Evolutionary conservation across 2,113 vertebrate genomes (phyloP).

Genomic region (Garra rufa): DNA sequence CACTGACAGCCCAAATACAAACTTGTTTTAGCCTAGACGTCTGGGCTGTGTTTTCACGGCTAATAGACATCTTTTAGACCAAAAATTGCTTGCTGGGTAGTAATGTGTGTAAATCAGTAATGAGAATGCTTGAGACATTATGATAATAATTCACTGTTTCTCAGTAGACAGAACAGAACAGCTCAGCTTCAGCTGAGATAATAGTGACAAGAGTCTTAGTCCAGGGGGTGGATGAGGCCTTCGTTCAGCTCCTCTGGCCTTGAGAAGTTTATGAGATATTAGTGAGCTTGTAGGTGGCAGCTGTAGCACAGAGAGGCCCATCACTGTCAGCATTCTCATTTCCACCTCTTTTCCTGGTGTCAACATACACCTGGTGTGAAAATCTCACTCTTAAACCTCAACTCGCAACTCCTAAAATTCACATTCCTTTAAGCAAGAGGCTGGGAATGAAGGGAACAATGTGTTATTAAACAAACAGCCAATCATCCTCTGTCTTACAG

Average conservation of each 20-base stretch:
- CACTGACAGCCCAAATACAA: no score
- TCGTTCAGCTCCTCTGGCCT: background rate
- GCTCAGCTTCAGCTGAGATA: background rate
- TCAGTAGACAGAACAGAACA: background rate
- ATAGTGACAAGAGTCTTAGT: background rate
- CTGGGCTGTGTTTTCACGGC: no score
- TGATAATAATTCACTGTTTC: background rate
- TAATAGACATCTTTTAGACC: no score
- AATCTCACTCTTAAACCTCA: background rate
- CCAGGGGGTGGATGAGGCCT: background rate
- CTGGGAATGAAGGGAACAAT: slow-evolving; percentile 29
- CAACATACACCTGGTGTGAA: slow-evolving; percentile 1
- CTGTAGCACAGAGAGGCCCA: background rate
- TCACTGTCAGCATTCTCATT: background rate
- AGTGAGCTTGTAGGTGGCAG: background rate
- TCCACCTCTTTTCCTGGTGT: background rate
- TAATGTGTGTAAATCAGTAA: background rate
- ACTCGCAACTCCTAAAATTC: no score
- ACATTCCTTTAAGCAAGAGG: slow-evolving; percentile 29
- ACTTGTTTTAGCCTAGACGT: no score
- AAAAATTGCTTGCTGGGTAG: no score
- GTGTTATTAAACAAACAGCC: slow-evolving; percentile 35
- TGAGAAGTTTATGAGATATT: background rate
- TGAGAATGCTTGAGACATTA: background rate
- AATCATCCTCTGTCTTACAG: background rate